Conservation (phyloP, 92 coral and sea anemone genomes). For the Epizoanthus fatuus region DNA sequence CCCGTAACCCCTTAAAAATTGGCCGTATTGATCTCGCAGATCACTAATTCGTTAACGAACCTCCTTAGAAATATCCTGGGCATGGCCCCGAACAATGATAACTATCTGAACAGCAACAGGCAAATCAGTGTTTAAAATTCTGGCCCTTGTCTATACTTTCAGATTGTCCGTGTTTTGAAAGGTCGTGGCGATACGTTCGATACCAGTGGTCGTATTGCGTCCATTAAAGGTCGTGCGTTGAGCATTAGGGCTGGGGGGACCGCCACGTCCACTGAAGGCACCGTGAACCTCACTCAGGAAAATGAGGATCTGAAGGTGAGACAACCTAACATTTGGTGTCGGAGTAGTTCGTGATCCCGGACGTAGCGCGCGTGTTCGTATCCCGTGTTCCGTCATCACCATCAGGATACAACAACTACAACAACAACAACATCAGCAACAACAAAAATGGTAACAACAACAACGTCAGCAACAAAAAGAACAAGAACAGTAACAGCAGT, state of each 20-base stretch:
- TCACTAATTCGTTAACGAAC: no score
- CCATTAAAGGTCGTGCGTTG: constrained; percentile 81
- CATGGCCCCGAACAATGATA: not conserved
- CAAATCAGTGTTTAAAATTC: no score
- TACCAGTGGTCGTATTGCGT: constrained; percentile 88
- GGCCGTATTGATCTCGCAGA: no score
- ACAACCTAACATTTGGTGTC: not conserved
- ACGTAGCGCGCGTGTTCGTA: not conserved
- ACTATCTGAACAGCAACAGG: not conserved
- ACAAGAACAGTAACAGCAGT: no score
- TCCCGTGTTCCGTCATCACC: not conserved
- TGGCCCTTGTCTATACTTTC: not conserved
- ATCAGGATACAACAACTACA: no score
- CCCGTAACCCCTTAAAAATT: no score
- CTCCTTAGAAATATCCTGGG: no score
- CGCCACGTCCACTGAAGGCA: constrained; percentile 69
- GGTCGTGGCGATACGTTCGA: constrained; percentile 92
- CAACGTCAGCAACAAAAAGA: no score
- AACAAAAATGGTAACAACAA: no score
- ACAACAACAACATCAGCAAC: no score
- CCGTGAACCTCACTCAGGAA: constrained; percentile 80
- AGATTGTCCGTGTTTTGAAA: constrained; percentile 83
- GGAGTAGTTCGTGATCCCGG: not conserved
- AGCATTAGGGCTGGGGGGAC: constrained; percentile 49
- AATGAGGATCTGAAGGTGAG: constrained; percentile 90